Base-by-base conservation (phyloP, 2,797 vertebrate genomes). In the Pelobates cultripes region DNA sequence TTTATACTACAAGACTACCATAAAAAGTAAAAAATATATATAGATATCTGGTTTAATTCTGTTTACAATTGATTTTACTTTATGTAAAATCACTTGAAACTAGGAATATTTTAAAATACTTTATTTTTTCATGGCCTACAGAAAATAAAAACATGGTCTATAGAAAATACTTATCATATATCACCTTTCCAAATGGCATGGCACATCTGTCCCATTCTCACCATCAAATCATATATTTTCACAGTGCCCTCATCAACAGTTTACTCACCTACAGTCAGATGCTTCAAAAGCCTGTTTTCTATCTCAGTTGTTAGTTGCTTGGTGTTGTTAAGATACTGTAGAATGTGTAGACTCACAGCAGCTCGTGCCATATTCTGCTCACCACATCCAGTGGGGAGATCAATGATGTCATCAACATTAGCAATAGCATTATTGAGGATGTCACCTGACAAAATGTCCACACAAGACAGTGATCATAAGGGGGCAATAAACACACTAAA, bases 341-440 rank as follows among this genome's bases (percentile, higher is more conserved):
- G 86, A 73, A 95, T 79, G 0, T 93, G 94, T 85, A 95, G 91
- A 80, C 94, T 94, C 51, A 94, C 93, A 12, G 93, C 91, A 77
- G 96, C 91, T 0, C 91, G 87, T 0, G 60, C 93, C 89, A 93
- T 89, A 85, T 96, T 96, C 88, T 95, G 95, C 77, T 96, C 95
- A 0, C 95, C 96, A 79, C 94, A 95, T 84, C 94, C 94, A 0
- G 90, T 90, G 0, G 94, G 95, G 91, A 94, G 92, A 79, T 2
- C 45, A 42, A 96, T 88, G 10, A 94, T 85, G 13, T 90, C 86
- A 0, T 93, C 88, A 75, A 95, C 7, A 10, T 96, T 94, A 75
- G 91, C 87, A 84, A 93, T 86, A n/a, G 91, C 90, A 10, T 87
- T 88, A 40, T 94, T 93, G 87, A 96, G 86, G 74, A 96, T 87